Evolutionary conservation across 2,113 vertebrate species (phyloP).

Genomic region (Rhipidura dahli): DNA sequence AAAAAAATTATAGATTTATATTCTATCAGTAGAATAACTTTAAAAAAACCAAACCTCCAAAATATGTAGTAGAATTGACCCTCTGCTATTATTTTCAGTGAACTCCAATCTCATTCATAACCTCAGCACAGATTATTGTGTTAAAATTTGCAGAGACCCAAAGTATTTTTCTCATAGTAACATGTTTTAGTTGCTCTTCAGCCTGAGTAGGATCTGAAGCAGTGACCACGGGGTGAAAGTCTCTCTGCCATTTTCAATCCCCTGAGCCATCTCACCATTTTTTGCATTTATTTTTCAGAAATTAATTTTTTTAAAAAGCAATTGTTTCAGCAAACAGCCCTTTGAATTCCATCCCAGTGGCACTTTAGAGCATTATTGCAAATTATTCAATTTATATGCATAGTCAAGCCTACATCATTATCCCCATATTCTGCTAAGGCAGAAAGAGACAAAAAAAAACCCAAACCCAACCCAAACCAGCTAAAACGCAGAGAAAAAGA

Average conservation of each 20-base stretch:
- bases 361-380: constrained; percentile 41
- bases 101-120: not conserved
- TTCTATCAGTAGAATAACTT: not conserved
- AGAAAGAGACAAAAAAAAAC: not conserved
- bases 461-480: not conserved
- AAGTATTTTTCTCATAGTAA: not conserved
- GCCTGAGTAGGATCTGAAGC: not conserved
- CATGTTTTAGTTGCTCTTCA: not conserved
- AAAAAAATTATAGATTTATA: not conserved
- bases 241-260: not conserved
- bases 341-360: constrained; percentile 5
- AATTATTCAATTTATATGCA: constrained; percentile 69
- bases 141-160: not conserved
- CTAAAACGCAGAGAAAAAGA: not conserved
- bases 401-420: constrained; percentile 55
- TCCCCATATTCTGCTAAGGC: not conserved
- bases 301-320: constrained; percentile 21
- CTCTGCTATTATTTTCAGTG: not conserved
- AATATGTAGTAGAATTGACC: not conserved
- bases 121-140: not conserved
- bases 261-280: not conserved
- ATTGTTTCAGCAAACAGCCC: constrained; percentile 49
- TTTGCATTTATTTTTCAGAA: constrained; percentile 46
- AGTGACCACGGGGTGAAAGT: not conserved
- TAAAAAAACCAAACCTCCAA: not conserved